These are phyloP conservation scores for Stenichneumon culpator DNA, from an alignment of 2,888 invertebrate species.

Conservation along the genomic window DNA sequence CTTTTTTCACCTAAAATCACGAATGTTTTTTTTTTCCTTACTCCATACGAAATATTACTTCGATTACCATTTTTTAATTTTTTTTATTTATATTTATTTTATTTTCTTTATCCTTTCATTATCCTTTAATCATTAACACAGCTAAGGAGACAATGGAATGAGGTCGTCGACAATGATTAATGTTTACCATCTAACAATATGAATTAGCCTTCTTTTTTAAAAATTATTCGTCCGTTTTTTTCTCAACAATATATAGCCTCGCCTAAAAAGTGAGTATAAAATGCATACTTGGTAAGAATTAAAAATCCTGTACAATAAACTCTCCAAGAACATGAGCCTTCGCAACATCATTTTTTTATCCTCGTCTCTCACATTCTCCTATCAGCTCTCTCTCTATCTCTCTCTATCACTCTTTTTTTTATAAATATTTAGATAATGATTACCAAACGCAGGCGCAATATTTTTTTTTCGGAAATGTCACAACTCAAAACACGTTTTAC, in stretches of 20 bases:
- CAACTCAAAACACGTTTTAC: not conserved
- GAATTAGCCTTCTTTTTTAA: slow-evolving; percentile 36
- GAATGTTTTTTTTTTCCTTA: slow-evolving; percentile 60
- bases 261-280: slow-evolving; percentile 65
- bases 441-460: slow-evolving; percentile 13
- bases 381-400: not conserved
- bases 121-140: slow-evolving; percentile 70
- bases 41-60: slow-evolving; percentile 64
- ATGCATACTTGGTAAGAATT: slow-evolving; percentile 60
- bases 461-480: slow-evolving; percentile 7
- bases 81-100: slow-evolving; percentile 22
- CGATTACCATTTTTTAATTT: slow-evolving; percentile 55
- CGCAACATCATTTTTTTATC: slow-evolving; percentile 42
- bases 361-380: slow-evolving; percentile 18
- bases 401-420: slow-evolving; percentile 38
- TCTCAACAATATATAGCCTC: slow-evolving; percentile 49
- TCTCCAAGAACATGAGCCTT: slow-evolving; percentile 54
- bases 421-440: slow-evolving; percentile 37
- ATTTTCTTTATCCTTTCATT: slow-evolving; percentile 27
- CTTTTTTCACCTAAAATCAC: slow-evolving; percentile 57
- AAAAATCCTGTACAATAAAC: slow-evolving; percentile 58
- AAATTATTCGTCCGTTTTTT: slow-evolving; percentile 38
- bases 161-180: slow-evolving; percentile 68
- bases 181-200: slow-evolving; percentile 65
- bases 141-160: slow-evolving; percentile 76